Percentiles rank a stretch among this genome's conserved stretches.
These are phyloP conservation scores for Platanista minor DNA, from an alignment of 2,113 vertebrate genomes.

Conservation along the genomic window DNA sequence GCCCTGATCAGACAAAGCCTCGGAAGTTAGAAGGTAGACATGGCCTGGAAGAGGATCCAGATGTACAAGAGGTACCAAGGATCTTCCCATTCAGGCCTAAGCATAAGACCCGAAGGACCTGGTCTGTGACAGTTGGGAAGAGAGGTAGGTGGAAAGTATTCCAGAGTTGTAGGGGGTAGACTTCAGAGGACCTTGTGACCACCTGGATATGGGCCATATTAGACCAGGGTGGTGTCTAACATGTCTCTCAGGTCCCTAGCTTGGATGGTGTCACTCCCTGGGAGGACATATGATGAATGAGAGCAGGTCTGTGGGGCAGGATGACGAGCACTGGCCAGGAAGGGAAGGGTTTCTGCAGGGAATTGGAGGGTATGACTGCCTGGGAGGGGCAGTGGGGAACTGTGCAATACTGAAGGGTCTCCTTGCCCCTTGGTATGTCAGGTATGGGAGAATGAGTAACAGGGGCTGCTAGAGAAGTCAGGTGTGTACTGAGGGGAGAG, in stretches of 20 bases:
- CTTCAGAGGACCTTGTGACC: neutral
- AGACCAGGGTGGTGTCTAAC: neutral
- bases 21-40: neutral
- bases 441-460: neutral
- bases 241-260: neutral
- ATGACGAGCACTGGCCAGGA: neutral
- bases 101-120: neutral
- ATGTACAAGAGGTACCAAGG: neutral
- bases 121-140: neutral
- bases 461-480: neutral
- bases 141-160: neutral
- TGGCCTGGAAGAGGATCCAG: neutral
- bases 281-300: neutral
- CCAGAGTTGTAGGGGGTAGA: neutral
- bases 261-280: neutral
- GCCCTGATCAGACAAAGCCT: neutral
- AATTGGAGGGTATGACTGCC: neutral
- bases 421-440: neutral
- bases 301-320: neutral
- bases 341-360: neutral
- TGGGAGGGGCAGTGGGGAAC: neutral
- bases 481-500: neutral
- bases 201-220: neutral
- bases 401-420: neutral
- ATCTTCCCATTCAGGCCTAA: neutral